Conservation (phyloP, 2,888 invertebrate species). For the Pandemis corylana region DNA sequence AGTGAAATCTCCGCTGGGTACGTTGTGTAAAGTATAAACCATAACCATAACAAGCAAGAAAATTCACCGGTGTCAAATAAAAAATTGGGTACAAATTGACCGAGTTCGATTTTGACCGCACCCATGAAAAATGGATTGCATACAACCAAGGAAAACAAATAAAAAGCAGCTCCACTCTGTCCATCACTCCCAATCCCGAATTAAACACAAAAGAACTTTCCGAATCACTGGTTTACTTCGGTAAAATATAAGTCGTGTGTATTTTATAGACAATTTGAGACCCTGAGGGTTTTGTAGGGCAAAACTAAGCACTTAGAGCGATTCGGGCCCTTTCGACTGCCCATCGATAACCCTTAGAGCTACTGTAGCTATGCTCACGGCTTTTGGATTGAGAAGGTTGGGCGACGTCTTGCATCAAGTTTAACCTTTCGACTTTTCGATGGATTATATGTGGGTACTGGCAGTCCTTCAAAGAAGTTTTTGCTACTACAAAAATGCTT, state of each 20-base stretch:
- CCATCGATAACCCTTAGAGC: constrained; percentile 38
- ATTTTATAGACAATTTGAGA: constrained; percentile 57
- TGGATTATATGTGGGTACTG: not conserved
- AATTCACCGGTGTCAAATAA: too few species aligned
- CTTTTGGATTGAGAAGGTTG: constrained; percentile 25
- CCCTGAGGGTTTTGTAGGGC: constrained; percentile 47
- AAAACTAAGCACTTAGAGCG: constrained; percentile 51
- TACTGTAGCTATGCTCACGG: constrained; percentile 15
- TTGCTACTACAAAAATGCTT: not conserved
- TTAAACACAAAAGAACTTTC: constrained; percentile 43
- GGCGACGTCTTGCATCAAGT: constrained; percentile 15
- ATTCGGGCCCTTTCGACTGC: constrained; percentile 35
- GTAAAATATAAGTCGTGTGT: constrained; percentile 54
- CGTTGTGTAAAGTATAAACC: too few species aligned
- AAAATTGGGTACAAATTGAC: too few species aligned
- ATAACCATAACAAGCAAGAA: too few species aligned
- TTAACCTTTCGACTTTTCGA: not conserved
- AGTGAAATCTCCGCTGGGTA: too few species aligned
- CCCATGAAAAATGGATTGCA: not conserved
- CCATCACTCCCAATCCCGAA: constrained; percentile 8
- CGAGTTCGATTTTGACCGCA: not conserved
- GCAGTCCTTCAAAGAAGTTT: not conserved
- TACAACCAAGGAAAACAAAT: constrained; percentile 9
- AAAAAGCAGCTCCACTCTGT: constrained; percentile 14
- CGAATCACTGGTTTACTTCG: constrained; percentile 49